Evolutionary conservation across 2,113 vertebrate genomes (phyloP).

Genomic region (Benitochromis conjunctus): DNA sequence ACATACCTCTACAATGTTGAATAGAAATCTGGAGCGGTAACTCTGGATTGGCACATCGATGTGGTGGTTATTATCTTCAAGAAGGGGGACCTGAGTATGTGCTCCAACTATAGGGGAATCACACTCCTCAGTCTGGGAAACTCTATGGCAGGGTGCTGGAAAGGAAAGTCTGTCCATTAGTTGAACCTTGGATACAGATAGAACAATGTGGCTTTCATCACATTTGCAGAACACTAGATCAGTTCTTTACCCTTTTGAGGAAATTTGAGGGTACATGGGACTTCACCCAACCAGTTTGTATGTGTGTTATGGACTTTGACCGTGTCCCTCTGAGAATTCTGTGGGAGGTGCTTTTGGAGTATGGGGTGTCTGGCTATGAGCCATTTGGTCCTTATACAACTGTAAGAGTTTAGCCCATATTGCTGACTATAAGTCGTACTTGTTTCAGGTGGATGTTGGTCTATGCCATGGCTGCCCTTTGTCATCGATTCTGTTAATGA

Average conservation of each 20-base stretch:
- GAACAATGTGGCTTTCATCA: neutral
- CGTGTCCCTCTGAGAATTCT: no score
- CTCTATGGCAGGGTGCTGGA: rapidly evolving
- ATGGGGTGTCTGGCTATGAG: no score
- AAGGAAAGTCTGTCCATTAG: rapidly evolving
- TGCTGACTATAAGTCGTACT: no score
- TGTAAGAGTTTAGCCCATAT: no score
- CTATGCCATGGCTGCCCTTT: no score
- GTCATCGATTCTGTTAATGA: no score
- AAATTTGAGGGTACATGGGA: no score
- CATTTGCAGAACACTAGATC: neutral
- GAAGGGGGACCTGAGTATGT: neutral
- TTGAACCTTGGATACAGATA: rapidly evolving
- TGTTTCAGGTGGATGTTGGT: no score
- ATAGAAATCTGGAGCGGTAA: rapidly evolving
- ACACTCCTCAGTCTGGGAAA: rapidly evolving
- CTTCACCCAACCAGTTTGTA: no score
- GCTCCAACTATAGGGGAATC: rapidly evolving
- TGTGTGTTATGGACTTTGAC: no score
- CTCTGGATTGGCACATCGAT: neutral
- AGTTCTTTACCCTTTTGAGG: neutral
- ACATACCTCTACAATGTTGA: neutral
- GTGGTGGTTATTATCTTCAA: neutral
- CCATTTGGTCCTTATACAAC: no score
- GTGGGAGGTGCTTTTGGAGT: no score